These are phyloP conservation scores for Bombus huntii DNA, from an alignment of 1,140 invertebrate species.

Conservation along the genomic window DNA sequence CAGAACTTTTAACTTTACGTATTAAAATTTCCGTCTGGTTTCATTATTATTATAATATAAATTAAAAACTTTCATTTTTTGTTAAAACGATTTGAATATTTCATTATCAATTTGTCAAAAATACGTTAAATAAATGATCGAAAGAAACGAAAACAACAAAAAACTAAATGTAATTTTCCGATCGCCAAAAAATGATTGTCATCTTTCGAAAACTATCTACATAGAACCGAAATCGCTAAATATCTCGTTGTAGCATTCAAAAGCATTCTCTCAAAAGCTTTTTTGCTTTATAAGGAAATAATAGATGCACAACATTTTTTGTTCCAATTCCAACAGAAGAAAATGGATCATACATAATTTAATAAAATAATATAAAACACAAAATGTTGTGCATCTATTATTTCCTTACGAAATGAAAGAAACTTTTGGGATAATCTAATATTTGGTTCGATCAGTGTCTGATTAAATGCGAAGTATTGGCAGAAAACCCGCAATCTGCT, in stretches of 20 bases:
- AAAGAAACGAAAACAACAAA: neutral
- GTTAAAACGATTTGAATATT: neutral
- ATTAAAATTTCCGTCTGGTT: neutral
- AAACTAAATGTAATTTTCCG: neutral
- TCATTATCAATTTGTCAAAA: neutral
- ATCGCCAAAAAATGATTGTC: neutral
- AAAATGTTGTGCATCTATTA: too few relatives aligned
- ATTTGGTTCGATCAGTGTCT: neutral
- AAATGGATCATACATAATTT: too few relatives aligned
- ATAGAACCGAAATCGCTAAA: neutral
- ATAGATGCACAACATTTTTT: too few relatives aligned
- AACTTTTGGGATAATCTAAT: too few relatives aligned
- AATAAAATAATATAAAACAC: too few relatives aligned
- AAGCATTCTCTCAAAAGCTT: neutral
- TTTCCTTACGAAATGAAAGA: too few relatives aligned
- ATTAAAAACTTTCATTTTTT: neutral
- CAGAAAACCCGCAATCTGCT: neutral
- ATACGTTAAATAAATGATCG: neutral
- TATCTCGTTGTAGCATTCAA: neutral
- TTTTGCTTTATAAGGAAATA: too few relatives aligned
- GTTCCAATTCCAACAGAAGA: too few relatives aligned
- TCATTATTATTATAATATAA: neutral
- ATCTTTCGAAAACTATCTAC: neutral
- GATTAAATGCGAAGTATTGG: slow-evolving; percentile 24
- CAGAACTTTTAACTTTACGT: neutral